These are phyloP conservation scores for Leuctra nigra DNA, from an alignment of 2,888 invertebrate species.

Conservation along the genomic window DNA sequence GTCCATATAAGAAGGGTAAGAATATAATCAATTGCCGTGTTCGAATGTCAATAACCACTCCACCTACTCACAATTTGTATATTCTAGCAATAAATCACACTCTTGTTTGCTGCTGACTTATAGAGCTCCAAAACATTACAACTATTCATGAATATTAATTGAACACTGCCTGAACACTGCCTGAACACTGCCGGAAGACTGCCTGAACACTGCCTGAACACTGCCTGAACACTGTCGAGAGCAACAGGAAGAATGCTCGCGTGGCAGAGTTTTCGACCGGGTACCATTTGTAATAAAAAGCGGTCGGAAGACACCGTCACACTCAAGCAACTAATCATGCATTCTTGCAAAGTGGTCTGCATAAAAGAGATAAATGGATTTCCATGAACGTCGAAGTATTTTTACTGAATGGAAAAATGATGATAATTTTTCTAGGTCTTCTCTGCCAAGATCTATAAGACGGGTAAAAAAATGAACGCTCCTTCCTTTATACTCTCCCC, in stretches of 20 bases:
- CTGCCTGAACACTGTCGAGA: neutral
- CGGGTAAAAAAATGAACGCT: conserved; percentile 11
- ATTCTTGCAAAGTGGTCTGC: conserved; percentile 11
- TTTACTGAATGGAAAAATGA: conserved; percentile 19
- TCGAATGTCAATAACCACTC: too few relatives aligned
- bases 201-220: neutral
- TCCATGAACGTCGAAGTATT: conserved; percentile 12
- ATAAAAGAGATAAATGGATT: conserved; percentile 18
- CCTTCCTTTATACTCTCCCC: conserved; percentile 15
- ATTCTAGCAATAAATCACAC: too few relatives aligned
- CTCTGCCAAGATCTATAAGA: conserved; percentile 17
- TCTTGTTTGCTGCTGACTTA: too few relatives aligned
- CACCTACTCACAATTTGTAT: too few relatives aligned
- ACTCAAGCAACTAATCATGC: conserved; percentile 3
- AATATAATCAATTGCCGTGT: too few relatives aligned
- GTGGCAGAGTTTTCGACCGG: too few relatives aligned
- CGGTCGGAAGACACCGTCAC: neutral
- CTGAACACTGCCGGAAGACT: neutral
- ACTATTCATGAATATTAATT: neutral
- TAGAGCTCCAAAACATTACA: too few relatives aligned
- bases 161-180: neutral
- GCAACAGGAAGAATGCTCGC: too few relatives aligned
- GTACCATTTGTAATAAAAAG: neutral
- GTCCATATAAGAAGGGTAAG: too few relatives aligned
- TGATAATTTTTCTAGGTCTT: conserved; percentile 20